These are phyloP conservation scores for Gallinago jamesoni DNA, from an alignment of 2,113 vertebrate genomes.

Conservation along the genomic window DNA sequence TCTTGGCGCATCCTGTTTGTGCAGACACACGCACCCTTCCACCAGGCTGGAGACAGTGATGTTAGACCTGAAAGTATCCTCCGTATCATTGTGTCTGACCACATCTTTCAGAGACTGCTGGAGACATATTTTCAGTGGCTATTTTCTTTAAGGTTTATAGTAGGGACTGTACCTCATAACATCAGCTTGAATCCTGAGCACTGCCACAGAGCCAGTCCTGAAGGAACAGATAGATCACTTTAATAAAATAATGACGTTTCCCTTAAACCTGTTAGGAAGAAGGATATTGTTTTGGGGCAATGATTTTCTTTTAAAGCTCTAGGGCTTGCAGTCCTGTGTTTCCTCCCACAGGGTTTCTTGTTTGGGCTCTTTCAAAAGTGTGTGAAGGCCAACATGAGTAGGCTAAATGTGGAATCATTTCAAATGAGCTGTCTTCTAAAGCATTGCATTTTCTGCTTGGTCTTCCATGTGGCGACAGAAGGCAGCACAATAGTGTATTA, in stretches of 20 bases:
- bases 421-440: background rate
- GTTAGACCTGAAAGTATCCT: background rate
- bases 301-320: background rate
- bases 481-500: background rate
- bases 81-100: background rate
- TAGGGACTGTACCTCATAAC: background rate
- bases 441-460: background rate
- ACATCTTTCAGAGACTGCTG: background rate
- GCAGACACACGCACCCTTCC: background rate
- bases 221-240: constrained; percentile 34
- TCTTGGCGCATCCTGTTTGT: background rate
- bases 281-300: background rate
- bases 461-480: constrained; percentile 7
- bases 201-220: background rate
- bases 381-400: background rate
- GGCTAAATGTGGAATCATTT: constrained; percentile 20
- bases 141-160: background rate
- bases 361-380: background rate
- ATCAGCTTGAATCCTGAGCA: background rate
- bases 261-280: constrained; percentile 40
- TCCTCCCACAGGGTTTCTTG: constrained; percentile 12
- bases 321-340: background rate
- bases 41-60: background rate
- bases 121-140: background rate
- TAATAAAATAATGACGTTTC: constrained; percentile 53